Percentiles rank a stretch among this genome's conserved stretches.
Conservation (phyloP, 2,888 invertebrate genomes). For the Campopleginae sp. region DNA sequence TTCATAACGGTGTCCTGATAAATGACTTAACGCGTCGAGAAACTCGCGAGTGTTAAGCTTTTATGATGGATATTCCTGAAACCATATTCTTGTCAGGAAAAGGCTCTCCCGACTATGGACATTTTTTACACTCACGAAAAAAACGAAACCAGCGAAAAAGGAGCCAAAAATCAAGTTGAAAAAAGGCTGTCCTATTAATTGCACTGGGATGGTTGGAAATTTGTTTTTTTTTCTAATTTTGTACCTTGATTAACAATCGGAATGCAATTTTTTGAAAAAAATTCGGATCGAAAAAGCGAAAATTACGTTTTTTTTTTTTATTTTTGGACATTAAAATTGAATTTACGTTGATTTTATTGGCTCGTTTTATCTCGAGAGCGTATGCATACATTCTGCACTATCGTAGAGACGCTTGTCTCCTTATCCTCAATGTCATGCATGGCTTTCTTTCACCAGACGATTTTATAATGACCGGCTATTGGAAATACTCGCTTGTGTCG, state of each 20-base stretch:
- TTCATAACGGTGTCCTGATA: constrained; percentile 45
- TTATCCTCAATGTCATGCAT: constrained; percentile 45
- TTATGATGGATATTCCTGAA: constrained; percentile 80
- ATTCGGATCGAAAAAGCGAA: background rate
- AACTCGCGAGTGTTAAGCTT: constrained; percentile 63
- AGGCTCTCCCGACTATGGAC: constrained; percentile 32
- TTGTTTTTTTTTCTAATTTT: background rate
- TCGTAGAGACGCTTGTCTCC: constrained; percentile 29
- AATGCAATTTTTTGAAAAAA: background rate
- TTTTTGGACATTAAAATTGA: background rate
- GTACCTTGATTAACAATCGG: background rate
- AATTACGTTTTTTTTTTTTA: background rate
- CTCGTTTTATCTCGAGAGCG: background rate
- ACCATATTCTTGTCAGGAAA: constrained; percentile 78
- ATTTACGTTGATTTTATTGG: background rate
- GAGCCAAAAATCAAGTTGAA: constrained; percentile 1
- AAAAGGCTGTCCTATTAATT: background rate
- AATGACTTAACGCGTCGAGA: constrained; percentile 46
- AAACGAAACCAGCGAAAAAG: background rate
- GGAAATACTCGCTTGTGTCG: constrained; percentile 42
- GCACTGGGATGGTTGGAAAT: background rate
- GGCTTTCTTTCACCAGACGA: constrained; percentile 60
- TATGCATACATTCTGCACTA: constrained; percentile 24
- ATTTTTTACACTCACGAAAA: constrained; percentile 18
- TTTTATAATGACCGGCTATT: constrained; percentile 59